Evolutionary conservation across 2,797 vertebrate genomes (phyloP).

Genomic region (Pseudochaenichthys georgianus): DNA sequence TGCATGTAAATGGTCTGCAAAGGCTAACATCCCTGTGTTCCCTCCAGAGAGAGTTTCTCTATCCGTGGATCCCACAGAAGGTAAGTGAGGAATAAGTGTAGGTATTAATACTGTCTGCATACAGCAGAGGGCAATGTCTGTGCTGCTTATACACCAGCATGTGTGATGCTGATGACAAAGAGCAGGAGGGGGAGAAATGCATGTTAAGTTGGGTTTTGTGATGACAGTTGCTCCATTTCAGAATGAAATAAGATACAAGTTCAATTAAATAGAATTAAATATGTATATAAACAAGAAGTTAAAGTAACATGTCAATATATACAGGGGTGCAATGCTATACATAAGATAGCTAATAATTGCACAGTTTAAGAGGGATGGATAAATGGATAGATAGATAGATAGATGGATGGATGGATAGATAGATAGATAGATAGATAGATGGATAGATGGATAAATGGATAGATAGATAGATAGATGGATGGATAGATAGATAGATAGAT

Average conservation of each 20-base stretch:
- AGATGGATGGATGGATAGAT: background rate
- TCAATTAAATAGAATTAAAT: no score
- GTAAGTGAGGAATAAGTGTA: background rate
- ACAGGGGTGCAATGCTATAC: no score
- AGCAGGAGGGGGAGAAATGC: background rate
- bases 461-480: conserved; percentile 16
- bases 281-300: no score
- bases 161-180: background rate
- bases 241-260: no score
- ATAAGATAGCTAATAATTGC: no score
- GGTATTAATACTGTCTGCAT: background rate
- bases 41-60: no score
- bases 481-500: background rate
- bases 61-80: no score
- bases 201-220: no score
- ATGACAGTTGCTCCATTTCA: no score
- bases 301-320: no score
- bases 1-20: no score
- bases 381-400: background rate
- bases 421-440: background rate
- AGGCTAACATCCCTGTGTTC: no score
- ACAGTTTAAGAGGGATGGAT: background rate
- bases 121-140: conserved; percentile 59
- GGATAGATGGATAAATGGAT: conserved; percentile 4
- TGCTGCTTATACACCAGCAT: background rate